These are phyloP conservation scores for Remorina albescens DNA, from an alignment of 2,797 vertebrate genomes.

Conservation along the genomic window DNA sequence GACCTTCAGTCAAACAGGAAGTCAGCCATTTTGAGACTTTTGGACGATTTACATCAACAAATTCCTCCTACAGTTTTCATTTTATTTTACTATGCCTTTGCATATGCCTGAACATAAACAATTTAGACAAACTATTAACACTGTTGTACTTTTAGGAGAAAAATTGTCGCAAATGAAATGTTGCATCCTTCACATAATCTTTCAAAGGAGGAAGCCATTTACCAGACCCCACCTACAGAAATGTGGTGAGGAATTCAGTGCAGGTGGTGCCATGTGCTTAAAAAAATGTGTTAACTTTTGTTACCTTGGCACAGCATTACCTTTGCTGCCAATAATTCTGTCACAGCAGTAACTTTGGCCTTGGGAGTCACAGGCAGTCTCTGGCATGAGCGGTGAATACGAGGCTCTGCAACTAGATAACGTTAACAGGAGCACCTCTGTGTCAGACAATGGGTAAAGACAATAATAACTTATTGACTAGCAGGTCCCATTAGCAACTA, in stretches of 20 bases:
- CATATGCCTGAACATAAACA: no score
- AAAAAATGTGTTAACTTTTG: not conserved
- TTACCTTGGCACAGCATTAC: not conserved
- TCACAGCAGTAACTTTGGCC: not conserved
- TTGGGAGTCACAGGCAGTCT: not conserved
- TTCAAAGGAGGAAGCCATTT: no score
- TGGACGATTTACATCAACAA: no score
- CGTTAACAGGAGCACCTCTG: not conserved
- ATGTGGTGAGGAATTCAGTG: not conserved
- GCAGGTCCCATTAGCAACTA: not conserved
- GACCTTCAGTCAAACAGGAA: no score
- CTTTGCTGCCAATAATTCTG: not conserved
- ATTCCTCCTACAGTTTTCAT: no score
- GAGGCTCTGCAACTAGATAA: slow-evolving; percentile 11
- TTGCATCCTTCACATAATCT: no score
- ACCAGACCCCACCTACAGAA: not conserved
- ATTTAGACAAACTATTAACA: not conserved
- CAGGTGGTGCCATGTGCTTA: not conserved
- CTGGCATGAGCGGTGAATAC: slow-evolving; percentile 7
- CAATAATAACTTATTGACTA: slow-evolving; percentile 9
- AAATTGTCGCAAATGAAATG: no score
- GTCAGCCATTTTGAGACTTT: no score
- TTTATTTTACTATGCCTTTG: no score
- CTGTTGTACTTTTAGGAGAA: not conserved
- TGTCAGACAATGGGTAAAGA: no score